Conservation (phyloP, 2,888 invertebrate genomes). For the Cepaea hortensis region DNA sequence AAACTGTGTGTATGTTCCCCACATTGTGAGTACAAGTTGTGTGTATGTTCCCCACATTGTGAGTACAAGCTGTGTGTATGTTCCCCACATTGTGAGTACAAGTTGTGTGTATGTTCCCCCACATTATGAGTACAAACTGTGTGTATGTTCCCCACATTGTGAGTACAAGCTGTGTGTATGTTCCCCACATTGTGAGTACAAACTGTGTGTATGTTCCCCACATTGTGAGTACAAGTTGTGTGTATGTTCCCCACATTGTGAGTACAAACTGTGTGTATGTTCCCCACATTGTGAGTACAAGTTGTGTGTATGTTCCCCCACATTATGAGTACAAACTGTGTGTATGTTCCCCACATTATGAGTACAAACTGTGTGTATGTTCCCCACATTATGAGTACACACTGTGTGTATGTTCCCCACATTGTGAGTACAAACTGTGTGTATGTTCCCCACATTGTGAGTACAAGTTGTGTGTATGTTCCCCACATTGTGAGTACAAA, state of each 20-base stretch:
- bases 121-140: neutral
- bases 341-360: neutral
- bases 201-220: slow-evolving; percentile 82
- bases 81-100: slow-evolving; percentile 88
- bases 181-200: too few relatives aligned
- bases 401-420: too few relatives aligned
- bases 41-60: neutral
- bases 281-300: neutral
- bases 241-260: slow-evolving; percentile 91
- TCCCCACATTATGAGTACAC: slow-evolving; percentile 88
- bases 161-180: neutral
- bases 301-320: slow-evolving; percentile 82
- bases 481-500: too few relatives aligned
- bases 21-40: slow-evolving; percentile 85
- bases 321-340: slow-evolving; percentile 84
- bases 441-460: neutral
- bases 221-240: slow-evolving; percentile 80
- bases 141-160: neutral
- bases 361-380: slow-evolving; percentile 78
- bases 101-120: too few relatives aligned
- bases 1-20: slow-evolving; percentile 81
- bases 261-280: slow-evolving; percentile 76
- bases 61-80: slow-evolving; percentile 77
- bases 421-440: neutral
- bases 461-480: too few relatives aligned